These are phyloP conservation scores for Hirtodrosophila confusa DNA, from an alignment of 2,888 invertebrate species.

Conservation along the genomic window DNA sequence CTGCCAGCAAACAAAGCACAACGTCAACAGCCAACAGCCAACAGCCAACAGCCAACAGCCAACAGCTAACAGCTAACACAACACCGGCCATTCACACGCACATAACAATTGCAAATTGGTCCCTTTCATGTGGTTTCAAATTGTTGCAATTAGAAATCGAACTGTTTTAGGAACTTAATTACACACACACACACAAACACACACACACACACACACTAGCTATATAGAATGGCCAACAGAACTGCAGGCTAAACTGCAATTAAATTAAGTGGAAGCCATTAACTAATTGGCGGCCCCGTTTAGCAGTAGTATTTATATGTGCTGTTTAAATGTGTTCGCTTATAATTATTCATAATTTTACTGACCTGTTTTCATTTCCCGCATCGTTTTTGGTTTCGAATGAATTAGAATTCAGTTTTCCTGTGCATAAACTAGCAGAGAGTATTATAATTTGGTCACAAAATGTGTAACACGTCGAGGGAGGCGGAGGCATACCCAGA, in stretches of 20 bases:
- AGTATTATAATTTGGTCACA: too few relatives aligned
- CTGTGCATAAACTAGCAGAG: too few relatives aligned
- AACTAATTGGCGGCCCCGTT: slow-evolving; percentile 17
- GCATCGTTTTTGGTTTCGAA: too few relatives aligned
- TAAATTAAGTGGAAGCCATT: slow-evolving; percentile 17
- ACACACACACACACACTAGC: slow-evolving; percentile 3
- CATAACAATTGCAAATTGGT: slow-evolving; percentile 7
- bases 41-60: background rate
- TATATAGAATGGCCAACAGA: background rate
- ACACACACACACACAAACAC: slow-evolving; percentile 4
- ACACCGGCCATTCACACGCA: background rate
- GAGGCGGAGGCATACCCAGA: too few relatives aligned
- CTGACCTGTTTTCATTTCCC: too few relatives aligned
- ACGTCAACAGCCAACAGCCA: slow-evolving; percentile 5
- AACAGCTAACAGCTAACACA: background rate
- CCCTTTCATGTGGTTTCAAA: slow-evolving; percentile 7
- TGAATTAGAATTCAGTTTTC: too few relatives aligned
- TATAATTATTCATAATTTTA: too few relatives aligned
- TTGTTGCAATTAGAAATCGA: slow-evolving; percentile 21
- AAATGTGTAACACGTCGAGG: too few relatives aligned
- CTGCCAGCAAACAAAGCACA: slow-evolving; percentile 3
- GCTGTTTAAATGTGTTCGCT: too few relatives aligned
- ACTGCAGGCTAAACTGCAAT: slow-evolving; percentile 4
- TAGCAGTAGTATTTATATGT: too few relatives aligned
- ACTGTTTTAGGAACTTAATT: slow-evolving; percentile 1